These are phyloP conservation scores for Myotis myotis DNA, from an alignment of 2,797 vertebrate species.

Conservation along the genomic window DNA sequence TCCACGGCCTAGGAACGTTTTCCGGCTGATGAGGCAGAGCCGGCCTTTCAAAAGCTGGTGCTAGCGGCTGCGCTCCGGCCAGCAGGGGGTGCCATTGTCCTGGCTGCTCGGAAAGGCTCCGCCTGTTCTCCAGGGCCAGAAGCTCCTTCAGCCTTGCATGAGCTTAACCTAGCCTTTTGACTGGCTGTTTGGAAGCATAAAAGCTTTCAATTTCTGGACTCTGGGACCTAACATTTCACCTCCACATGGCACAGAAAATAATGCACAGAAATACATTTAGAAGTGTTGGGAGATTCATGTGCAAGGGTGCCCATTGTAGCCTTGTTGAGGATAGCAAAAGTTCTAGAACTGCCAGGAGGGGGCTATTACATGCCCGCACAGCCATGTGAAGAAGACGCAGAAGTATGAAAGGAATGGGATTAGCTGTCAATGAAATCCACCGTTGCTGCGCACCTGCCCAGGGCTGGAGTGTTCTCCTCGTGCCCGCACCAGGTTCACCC, in stretches of 20 bases:
- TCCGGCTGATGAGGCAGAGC: neutral
- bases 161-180: neutral
- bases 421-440: accelerated
- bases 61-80: accelerated
- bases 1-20: neutral
- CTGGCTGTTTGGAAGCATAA: neutral
- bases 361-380: neutral
- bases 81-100: neutral
- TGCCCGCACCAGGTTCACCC: no score
- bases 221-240: neutral
- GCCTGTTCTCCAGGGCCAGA: neutral
- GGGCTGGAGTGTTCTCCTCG: accelerated
- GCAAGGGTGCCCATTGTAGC: neutral
- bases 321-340: neutral
- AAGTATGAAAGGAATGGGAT: accelerated
- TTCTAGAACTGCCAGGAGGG: no score
- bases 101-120: neutral
- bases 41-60: neutral
- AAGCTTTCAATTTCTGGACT: neutral
- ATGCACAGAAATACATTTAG: neutral
- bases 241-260: neutral
- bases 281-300: neutral
- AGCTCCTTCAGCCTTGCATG: accelerated
- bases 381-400: accelerated
- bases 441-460: accelerated